Evolutionary conservation across 2,113 vertebrate genomes (phyloP).

Genomic region (Clarias magur): DNA sequence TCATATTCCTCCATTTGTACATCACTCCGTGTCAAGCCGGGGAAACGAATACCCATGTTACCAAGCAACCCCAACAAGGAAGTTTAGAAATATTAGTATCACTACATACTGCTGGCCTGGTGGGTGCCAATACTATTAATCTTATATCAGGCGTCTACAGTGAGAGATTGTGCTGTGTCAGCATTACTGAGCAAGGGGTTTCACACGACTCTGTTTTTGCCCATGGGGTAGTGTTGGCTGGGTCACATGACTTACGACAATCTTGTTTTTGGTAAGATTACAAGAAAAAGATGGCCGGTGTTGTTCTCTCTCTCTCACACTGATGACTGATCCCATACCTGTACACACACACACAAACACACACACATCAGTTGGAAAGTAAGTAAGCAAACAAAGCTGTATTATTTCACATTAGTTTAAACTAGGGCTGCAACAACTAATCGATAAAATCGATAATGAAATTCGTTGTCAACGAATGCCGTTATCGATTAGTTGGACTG

Average conservation of each 20-base stretch:
- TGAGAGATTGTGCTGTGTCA: slow-evolving; percentile 50
- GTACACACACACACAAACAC: slow-evolving; percentile 22
- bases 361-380: not conserved
- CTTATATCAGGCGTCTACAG: slow-evolving; percentile 42
- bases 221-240: not conserved
- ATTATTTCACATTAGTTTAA: not conserved
- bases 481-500: no score
- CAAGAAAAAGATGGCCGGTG: slow-evolving; percentile 17
- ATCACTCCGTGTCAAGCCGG: not conserved
- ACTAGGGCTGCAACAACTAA: no score
- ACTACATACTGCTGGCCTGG: slow-evolving; percentile 34
- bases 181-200: slow-evolving; percentile 33
- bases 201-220: not conserved
- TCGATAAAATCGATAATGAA: no score
- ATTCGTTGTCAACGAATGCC: no score
- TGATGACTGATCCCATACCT: slow-evolving; percentile 90
- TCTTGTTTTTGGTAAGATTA: slow-evolving; percentile 3
- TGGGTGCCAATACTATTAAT: slow-evolving; percentile 20
- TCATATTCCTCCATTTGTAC: not conserved
- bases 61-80: slow-evolving; percentile 14
- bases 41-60: not conserved
- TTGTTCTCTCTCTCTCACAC: slow-evolving; percentile 76
- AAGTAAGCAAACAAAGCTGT: not conserved
- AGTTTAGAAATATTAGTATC: slow-evolving; percentile 22
- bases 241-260: slow-evolving; percentile 35